Conservation (phyloP, 2,113 vertebrate genomes). For the Delphinapterus leucas region DNA sequence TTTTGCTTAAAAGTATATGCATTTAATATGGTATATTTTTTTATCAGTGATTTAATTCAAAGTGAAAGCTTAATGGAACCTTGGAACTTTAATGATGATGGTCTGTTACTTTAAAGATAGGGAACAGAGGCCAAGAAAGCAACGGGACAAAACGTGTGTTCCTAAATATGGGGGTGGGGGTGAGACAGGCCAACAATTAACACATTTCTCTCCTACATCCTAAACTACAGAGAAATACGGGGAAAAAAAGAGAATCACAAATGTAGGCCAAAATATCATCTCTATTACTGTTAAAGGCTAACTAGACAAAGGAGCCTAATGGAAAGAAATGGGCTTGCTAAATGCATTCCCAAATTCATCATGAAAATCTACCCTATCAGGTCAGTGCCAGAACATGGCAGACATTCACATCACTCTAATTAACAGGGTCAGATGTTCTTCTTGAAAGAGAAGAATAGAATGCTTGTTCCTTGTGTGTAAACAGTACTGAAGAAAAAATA, state of each 20-base stretch:
- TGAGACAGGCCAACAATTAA: neutral
- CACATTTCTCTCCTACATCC: neutral
- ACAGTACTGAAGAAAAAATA: neutral
- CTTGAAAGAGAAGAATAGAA: neutral
- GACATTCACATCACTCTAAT: neutral
- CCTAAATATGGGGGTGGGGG: neutral
- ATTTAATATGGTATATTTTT: neutral
- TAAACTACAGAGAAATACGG: neutral
- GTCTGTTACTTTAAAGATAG: neutral
- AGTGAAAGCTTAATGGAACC: neutral
- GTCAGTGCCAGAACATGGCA: neutral
- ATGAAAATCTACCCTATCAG: neutral
- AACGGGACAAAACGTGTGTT: neutral
- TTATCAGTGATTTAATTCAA: neutral
- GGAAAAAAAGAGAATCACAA: neutral
- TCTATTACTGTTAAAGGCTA: neutral
- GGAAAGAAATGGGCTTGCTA: neutral
- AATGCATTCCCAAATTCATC: neutral
- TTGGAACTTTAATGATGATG: neutral
- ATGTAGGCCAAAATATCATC: neutral
- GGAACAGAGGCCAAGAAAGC: neutral
- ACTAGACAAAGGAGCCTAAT: neutral
- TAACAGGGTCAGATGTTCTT: neutral
- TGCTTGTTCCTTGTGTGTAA: neutral
- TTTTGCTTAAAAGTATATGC: neutral